phyloP scores from a whole-genome alignment of 1,140 invertebrate species.

The Apis dorsata region DNA sequence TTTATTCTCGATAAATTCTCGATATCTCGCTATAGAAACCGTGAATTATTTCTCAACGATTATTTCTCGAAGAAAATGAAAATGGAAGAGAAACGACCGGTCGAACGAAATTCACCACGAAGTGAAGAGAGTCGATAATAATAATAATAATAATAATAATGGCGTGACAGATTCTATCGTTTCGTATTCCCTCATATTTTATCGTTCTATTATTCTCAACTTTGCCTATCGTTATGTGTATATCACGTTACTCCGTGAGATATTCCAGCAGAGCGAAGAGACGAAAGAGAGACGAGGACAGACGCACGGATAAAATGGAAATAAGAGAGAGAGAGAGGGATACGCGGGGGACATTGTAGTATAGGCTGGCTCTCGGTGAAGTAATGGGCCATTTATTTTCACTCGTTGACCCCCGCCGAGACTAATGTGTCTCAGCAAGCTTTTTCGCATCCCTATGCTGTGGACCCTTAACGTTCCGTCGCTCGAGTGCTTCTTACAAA shows the following conservation, averaged over 20 bases:
- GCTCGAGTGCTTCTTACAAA: constrained; percentile 50
- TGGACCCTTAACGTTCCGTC: constrained; percentile 53
- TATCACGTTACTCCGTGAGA: constrained; percentile 54
- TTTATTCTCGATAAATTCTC: neutral
- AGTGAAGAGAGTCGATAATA: neutral
- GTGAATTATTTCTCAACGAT: neutral
- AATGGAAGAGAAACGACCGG: neutral
- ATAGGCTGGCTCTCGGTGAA: constrained; percentile 53
- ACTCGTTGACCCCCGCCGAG: constrained; percentile 71
- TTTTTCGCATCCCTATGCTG: constrained; percentile 61
- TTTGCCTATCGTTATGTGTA: constrained; percentile 34
- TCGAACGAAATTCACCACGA: neutral
- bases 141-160: constrained; percentile 31
- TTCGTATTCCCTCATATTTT: constrained; percentile 58
- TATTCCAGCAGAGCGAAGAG: constrained; percentile 38
- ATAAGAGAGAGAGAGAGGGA: neutral
- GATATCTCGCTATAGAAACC: neutral
- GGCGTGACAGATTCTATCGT: constrained; percentile 62
- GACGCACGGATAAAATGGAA: too few relatives aligned
- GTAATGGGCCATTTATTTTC: constrained; percentile 73
- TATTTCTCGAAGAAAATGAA: neutral
- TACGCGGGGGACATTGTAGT: constrained; percentile 41
- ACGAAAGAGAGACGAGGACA: too few relatives aligned
- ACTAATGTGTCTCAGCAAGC: constrained; percentile 70
- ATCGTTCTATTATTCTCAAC: constrained; percentile 60